These are phyloP conservation scores for Charanyca ferruginea DNA, from an alignment of 2,888 invertebrate species.

Conservation along the genomic window DNA sequence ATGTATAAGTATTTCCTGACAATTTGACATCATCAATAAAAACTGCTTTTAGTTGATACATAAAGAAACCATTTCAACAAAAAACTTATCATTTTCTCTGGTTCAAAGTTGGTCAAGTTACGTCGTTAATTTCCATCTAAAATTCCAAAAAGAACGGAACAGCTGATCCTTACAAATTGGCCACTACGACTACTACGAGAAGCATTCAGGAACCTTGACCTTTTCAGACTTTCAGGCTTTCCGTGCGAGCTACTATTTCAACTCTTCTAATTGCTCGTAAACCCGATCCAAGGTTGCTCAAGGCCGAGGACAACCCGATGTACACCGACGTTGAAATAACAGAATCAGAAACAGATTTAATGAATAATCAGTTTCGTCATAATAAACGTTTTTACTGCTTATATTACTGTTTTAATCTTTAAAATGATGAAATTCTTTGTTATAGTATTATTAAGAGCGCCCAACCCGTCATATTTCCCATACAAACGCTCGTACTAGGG, in stretches of 20 bases:
- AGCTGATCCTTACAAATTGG: background rate
- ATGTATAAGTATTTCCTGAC: slow-evolving; percentile 7
- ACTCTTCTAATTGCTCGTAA: slow-evolving; percentile 20
- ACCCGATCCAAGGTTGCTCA: background rate
- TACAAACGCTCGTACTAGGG: no score
- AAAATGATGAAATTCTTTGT: no score
- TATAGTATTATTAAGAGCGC: no score
- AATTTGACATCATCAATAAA: no score
- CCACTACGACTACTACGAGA: background rate
- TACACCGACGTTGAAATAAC: background rate
- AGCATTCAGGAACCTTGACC: background rate
- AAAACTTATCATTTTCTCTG: background rate
- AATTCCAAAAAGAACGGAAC: background rate
- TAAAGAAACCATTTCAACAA: background rate
- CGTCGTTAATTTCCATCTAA: background rate
- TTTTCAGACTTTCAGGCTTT: background rate
- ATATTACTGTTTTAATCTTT: background rate
- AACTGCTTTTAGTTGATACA: background rate
- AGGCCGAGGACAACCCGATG: background rate
- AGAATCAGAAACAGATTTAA: slow-evolving; percentile 4
- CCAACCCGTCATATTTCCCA: no score
- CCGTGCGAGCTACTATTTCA: background rate
- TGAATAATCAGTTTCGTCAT: background rate
- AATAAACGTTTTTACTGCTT: slow-evolving; percentile 2
- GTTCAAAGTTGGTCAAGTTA: background rate